Base-by-base conservation (phyloP, 1,140 invertebrate species). In the Ips nitidus region DNA sequence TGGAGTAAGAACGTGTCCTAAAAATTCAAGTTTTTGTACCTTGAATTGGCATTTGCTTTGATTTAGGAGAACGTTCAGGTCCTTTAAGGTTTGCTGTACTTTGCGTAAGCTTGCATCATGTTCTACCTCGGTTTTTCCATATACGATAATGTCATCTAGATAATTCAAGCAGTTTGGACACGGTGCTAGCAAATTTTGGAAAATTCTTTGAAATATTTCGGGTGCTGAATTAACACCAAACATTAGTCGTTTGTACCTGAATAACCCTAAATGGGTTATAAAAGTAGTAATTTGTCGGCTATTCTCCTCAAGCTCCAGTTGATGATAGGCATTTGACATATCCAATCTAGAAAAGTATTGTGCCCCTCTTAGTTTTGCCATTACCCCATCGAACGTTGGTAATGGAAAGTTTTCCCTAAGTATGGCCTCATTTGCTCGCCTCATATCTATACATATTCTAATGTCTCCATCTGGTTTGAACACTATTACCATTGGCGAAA, bases 221-320 rank as follows among this genome's bases (percentile, higher is more conserved):
- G 70, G 71, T 5, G 71, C 66, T 3, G 66, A 70, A 40, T 72
- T 70, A 6, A 74, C 22, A 22, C 22, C 22, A 22, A 22, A 22
- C 22, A 22, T 22, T 22, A 22, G 22, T 22, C 22, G 22, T 61
- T 79, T 80, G 69, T 81, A 82, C 57, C 75, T 56, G 74, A 74
- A 81, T 43, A 79, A 61, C 8, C 80, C 80, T 64, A 73, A 73
- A 47, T 75, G 70, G 37, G 75, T 77, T n/a, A 75, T 75, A 71
- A 81, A 80, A 40, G 79, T 78, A 8, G 80, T 82, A 52, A 81
- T 79, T 45, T 76, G 53, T 38, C 77, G 63, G 22, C 22, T 22
- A 22, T 22, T 22, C 0, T 22, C 22, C 22, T 22, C 22, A 22
- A 22, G 22, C 22, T 22, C 22, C 22, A 22, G 22, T 22, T 22